Percentiles rank a stretch among this genome's conserved stretches.
Evolutionary conservation across 2,797 vertebrate genomes (phyloP).

Genomic region (Myotis vivesi): DNA sequence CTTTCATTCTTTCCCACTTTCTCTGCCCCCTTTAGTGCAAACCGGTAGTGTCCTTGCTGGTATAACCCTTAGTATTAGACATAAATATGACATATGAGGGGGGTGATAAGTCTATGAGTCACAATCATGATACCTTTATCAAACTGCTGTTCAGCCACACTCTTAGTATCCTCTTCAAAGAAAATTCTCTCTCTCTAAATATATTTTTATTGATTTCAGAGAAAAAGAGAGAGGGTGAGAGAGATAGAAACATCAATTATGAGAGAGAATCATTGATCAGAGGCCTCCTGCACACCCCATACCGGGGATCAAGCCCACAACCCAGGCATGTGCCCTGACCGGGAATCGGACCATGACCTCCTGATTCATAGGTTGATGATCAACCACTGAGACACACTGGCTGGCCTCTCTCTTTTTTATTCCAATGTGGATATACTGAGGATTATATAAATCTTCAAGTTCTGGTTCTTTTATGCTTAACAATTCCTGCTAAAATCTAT

Average conservation of each 20-base stretch:
- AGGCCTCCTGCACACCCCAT: too few species aligned
- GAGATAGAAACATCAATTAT: too few species aligned
- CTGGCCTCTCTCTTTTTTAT: not conserved
- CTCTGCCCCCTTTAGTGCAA: not conserved
- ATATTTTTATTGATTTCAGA: too few species aligned
- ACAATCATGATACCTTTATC: not conserved
- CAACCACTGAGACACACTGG: too few species aligned
- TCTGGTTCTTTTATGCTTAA: not conserved
- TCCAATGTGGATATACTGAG: not conserved
- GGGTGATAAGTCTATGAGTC: not conserved
- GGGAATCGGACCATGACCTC: too few species aligned
- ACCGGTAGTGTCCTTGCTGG: not conserved
- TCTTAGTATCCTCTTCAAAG: not conserved
- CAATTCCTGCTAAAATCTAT: not conserved
- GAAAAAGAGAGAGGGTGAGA: too few species aligned
- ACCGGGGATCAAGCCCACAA: rapidly evolving
- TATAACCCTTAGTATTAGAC: not conserved
- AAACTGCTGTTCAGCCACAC: not conserved
- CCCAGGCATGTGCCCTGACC: too few species aligned
- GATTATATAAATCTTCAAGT: not conserved
- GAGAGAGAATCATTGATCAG: too few species aligned
- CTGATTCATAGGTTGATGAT: too few species aligned
- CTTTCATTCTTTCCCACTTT: not conserved
- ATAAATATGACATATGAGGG: not conserved
- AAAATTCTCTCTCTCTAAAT: not conserved